Evolutionary conservation across 2,797 vertebrate genomes (phyloP).

Genomic region (Darevskia mixta): DNA sequence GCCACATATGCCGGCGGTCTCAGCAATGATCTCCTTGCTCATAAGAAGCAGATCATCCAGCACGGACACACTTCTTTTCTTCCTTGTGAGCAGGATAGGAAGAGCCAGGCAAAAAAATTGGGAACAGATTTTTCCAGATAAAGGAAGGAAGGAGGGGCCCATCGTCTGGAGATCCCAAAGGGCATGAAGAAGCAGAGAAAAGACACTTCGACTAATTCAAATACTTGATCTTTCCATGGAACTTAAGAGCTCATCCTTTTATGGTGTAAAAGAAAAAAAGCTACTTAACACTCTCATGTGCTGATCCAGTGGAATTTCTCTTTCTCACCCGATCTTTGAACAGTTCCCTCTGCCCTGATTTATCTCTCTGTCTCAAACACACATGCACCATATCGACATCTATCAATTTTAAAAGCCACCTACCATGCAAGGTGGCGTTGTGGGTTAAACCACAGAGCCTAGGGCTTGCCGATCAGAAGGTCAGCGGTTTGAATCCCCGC

Average conservation of each 20-base stretch:
- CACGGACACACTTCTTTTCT: neutral
- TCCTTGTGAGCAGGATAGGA: neutral
- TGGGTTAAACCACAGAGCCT: no score
- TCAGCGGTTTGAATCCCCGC: no score
- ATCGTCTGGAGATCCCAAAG: neutral
- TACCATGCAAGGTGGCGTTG: no score
- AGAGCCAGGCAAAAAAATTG: conserved; percentile 4
- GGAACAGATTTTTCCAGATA: neutral
- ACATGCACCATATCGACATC: neutral
- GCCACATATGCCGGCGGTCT: neutral
- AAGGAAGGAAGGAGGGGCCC: neutral
- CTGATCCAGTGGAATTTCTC: neutral
- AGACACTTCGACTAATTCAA: neutral
- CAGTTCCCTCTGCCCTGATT: neutral
- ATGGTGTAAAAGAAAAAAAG: neutral
- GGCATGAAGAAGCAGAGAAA: no score
- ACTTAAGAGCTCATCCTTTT: neutral
- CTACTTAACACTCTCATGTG: neutral
- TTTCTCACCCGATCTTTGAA: neutral
- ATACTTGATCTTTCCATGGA: neutral
- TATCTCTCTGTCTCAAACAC: neutral
- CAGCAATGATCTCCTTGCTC: conserved; percentile 17
- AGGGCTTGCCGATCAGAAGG: no score
- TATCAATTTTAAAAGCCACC: no score
- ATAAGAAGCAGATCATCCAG: neutral